phyloP scores from a whole-genome alignment of 2,888 invertebrate genomes.

The Endotricha flammealis region DNA sequence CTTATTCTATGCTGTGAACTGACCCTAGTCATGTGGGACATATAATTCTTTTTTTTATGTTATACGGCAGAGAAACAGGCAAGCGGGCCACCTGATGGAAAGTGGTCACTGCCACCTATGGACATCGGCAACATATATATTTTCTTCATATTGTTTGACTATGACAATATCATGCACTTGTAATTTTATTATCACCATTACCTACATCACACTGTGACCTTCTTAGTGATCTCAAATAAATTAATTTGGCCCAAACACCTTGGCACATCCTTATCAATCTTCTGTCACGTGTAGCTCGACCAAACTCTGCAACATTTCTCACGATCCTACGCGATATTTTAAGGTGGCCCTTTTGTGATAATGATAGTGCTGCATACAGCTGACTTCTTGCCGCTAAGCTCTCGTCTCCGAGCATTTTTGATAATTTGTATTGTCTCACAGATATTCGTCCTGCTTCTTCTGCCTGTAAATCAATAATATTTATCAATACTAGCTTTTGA shows the following conservation, averaged over 20 bases:
- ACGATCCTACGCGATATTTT: conserved; percentile 81
- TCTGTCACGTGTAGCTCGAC: conserved; percentile 73
- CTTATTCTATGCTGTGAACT: too few relatives aligned
- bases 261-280: conserved; percentile 88
- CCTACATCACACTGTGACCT: conserved; percentile 18
- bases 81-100: too few relatives aligned
- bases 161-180: too few relatives aligned
- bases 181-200: conserved; percentile 24
- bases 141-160: too few relatives aligned
- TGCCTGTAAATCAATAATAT: conserved; percentile 82
- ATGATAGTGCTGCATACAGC: conserved; percentile 91
- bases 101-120: too few relatives aligned
- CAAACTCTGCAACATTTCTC: conserved; percentile 51
- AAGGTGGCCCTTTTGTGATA: conserved; percentile 88
- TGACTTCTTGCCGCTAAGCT: conserved; percentile 88
- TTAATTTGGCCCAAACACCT: conserved; percentile 91
- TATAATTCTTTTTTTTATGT: too few relatives aligned
- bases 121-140: too few relatives aligned
- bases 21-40: too few relatives aligned
- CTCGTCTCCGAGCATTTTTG: conserved; percentile 89
- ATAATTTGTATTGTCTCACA: conserved; percentile 87
- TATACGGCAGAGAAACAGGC: too few relatives aligned
- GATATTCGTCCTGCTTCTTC: conserved; percentile 94
- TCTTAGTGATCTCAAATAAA: conserved; percentile 67
- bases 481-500: too few relatives aligned